Evolutionary conservation across 2,888 invertebrate species (phyloP).

Genomic region (Lycocerus yunnanus): DNA sequence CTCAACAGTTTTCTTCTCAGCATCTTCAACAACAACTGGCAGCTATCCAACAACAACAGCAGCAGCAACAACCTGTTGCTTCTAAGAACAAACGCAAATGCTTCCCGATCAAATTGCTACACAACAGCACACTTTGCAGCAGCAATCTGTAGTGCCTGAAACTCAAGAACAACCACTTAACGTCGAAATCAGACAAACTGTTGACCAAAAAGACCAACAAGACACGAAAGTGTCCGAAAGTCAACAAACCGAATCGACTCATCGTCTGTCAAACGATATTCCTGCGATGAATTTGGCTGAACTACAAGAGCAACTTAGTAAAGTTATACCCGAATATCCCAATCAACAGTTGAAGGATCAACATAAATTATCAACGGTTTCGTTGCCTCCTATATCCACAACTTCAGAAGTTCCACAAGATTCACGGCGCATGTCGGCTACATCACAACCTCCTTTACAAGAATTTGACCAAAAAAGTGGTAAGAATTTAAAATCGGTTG

Average conservation of each 20-base stretch:
- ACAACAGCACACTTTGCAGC: neutral
- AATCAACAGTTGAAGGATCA: conserved; percentile 42
- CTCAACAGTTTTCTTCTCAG: conserved; percentile 55
- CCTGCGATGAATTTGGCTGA: conserved; percentile 50
- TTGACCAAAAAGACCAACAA: neutral
- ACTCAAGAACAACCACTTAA: neutral
- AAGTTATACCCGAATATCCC: conserved; percentile 33
- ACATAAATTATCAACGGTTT: conserved; percentile 46
- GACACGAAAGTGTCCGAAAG: neutral
- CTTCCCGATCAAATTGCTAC: conserved; percentile 5
- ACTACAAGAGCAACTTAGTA: conserved; percentile 49
- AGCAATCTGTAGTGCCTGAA: neutral
- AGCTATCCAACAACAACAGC: conserved; percentile 52
- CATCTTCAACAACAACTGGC: conserved; percentile 59
- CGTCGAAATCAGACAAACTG: neutral
- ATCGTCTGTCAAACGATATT: conserved; percentile 42
- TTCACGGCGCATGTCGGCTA: conserved; percentile 47
- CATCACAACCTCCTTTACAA: conserved; percentile 47
- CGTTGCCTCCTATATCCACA: conserved; percentile 48
- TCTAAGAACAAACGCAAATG: conserved; percentile 20
- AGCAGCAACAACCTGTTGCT: conserved; percentile 51
- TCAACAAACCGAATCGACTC: neutral
- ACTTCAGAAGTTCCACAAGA: conserved; percentile 44
- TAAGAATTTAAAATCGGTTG: neutral
- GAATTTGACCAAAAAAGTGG: conserved; percentile 41